These are phyloP conservation scores for Apamea crenata DNA, from an alignment of 2,888 invertebrate genomes.

Conservation along the genomic window DNA sequence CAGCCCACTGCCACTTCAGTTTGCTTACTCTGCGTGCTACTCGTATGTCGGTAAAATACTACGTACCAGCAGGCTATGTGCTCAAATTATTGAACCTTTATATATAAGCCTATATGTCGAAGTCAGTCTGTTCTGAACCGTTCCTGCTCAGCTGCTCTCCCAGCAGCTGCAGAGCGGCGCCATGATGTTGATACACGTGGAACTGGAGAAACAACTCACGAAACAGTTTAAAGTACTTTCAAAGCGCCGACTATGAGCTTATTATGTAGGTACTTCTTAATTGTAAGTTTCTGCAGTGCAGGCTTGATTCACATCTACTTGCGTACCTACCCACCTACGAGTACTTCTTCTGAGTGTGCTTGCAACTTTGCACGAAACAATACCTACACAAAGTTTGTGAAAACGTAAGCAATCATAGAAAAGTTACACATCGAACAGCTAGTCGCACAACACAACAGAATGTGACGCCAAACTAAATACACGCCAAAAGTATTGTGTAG, in stretches of 20 bases:
- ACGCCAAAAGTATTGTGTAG: slow-evolving; percentile 25
- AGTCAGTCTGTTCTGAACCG: not conserved
- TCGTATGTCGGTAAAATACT: too few relatives aligned
- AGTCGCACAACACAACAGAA: not conserved
- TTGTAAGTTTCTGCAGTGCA: slow-evolving; percentile 6
- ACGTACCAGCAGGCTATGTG: not conserved
- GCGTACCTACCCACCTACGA: not conserved
- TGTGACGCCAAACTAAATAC: slow-evolving; percentile 8
- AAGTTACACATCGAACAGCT: slow-evolving; percentile 21
- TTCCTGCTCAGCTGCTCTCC: not conserved
- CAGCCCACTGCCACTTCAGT: not conserved
- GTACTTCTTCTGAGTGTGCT: not conserved
- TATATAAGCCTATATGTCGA: too few relatives aligned
- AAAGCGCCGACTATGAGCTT: slow-evolving; percentile 6
- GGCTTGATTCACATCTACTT: not conserved
- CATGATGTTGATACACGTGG: not conserved
- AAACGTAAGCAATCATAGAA: not conserved
- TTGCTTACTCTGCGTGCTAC: too few relatives aligned
- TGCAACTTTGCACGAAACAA: not conserved
- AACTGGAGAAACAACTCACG: slow-evolving; percentile 10
- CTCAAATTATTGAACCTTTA: not conserved
- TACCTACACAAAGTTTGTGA: not conserved
- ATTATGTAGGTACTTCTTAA: slow-evolving; percentile 3
- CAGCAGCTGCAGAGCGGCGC: not conserved
- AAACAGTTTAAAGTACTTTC: slow-evolving; percentile 12